A percentile compares a stretch with the other conserved stretches of the same genome.
Evolutionary conservation across 2,113 vertebrate species (phyloP).

Genomic region (Brachypteracias leptosomus): DNA sequence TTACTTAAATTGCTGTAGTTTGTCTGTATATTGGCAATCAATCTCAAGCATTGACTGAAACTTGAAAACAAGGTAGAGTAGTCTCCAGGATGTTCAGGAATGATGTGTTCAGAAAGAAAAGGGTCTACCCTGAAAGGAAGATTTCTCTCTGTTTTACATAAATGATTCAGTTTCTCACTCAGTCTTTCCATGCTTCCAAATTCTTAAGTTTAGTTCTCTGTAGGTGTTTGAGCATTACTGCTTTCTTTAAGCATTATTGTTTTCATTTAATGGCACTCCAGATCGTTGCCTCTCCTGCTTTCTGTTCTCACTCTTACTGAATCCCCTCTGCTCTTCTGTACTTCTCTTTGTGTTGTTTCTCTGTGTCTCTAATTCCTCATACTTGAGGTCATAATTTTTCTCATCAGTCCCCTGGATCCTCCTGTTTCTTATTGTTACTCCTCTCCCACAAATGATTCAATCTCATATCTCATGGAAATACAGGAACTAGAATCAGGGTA

Average conservation of each 20-base stretch:
- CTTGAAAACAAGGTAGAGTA: neutral
- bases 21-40: neutral
- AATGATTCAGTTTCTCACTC: neutral
- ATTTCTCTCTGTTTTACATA: neutral
- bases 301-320: neutral
- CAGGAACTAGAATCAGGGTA: neutral
- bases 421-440: neutral
- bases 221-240: neutral
- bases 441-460: neutral
- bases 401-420: neutral
- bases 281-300: neutral
- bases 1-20: neutral
- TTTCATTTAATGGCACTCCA: neutral
- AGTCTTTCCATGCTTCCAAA: neutral
- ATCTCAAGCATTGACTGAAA: neutral
- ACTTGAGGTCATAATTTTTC: neutral
- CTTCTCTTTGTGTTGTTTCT: neutral
- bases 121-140: neutral
- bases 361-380: neutral
- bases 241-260: neutral
- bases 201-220: neutral
- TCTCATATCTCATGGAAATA: neutral
- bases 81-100: neutral
- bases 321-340: neutral
- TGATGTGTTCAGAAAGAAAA: neutral